Evolutionary conservation across 2,888 invertebrate species (phyloP), one percentile per base, ranked within the genome.

Genomic region (Erebia palarica): DNA sequence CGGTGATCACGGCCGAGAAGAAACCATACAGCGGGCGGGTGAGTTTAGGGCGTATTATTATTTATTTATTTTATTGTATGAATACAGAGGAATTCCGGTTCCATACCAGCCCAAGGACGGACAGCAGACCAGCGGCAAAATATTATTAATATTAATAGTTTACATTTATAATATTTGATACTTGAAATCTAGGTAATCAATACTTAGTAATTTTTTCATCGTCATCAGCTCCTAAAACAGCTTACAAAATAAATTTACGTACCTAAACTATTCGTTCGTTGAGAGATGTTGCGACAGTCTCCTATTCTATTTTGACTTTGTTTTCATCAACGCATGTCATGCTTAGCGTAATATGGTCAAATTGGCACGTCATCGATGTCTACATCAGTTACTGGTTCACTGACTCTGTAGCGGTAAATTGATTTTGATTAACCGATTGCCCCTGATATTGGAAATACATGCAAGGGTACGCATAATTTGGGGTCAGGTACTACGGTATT

Each of bases 301-400:
- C 65, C 57, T 57, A 57, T 16, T 18, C 44, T 8, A 51, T 14
- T 10, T 53, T 49, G 47, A 65, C 53, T 18, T 21, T 8, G 36
- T 14, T 10, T 53, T 49, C 21, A 73, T 74, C 74, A 75, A 71
- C 71, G 69, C 64, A 16, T n/a, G 63, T 70, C 58, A 70, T 63
- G 65, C 51, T 70, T 60, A 55, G 49, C 51, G 51, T 72, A 69
- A 53, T 71, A 18, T 57, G 69, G 70, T 71, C 68, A 60, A 74
- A 66, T 69, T 69, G 47, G 61, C 47, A 63, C 53, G 70, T 66
- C 66, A 70, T 36, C 66, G 47, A 44, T 61, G 71, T 58, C 66
- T 63, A 70, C 57, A 49, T 18, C 42, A 36, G 49, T 55, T 64
- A 51, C 51, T 42, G 42, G 66, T 64, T 68, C 67, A 71, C 36